Base-by-base conservation (phyloP, 2,113 vertebrate genomes). In the Myxocyprinus asiaticus region DNA sequence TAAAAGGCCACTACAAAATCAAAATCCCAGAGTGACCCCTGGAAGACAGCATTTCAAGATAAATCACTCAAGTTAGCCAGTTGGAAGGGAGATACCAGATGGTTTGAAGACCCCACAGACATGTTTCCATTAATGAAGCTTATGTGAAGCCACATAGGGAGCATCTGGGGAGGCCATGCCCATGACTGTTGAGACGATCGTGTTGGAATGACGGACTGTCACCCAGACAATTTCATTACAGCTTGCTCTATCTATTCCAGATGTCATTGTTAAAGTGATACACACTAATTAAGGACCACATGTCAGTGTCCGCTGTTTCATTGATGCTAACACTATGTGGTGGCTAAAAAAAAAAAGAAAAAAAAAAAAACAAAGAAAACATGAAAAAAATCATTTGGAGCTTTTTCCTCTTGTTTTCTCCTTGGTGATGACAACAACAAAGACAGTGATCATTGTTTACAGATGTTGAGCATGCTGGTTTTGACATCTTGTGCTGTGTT, bases 401-500 rank as follows among this genome's bases (percentile, higher is more conserved):
- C 68, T 75, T 71, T 77, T 64, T 78, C 75, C 80, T 79, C 65
- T 75, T 76, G 76, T 81, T 84, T 76, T 79, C 65, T 51, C 75
- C 61, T 79, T 72, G 84, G 79, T 70, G 69, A 77, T 79, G 80
- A 87, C 79, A 78, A 81, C 73, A 81, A 72, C 45, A 80, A 87
- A 73, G 74, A 78, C 67, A 78, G 78, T 78, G 55, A 75, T 50
- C 78, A 73, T 83, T 87, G 88, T 90, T 88, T 92, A 89, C 89
- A 77, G 66, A 90, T 90, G 89, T 92, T 87, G 81, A 92, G 93
- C 93, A 94, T 94, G 93, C 90, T 90, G 88, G 89, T 91, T 92
- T 90, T 85, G 90, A 90, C 90, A 91, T 91, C 90, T 82, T 88
- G 92, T 93, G 88, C 91, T 90, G 92, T 94, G 89, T 92, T 88